Evolutionary conservation across 2,113 vertebrate genomes (phyloP).

Genomic region (Thomomys bottae): DNA sequence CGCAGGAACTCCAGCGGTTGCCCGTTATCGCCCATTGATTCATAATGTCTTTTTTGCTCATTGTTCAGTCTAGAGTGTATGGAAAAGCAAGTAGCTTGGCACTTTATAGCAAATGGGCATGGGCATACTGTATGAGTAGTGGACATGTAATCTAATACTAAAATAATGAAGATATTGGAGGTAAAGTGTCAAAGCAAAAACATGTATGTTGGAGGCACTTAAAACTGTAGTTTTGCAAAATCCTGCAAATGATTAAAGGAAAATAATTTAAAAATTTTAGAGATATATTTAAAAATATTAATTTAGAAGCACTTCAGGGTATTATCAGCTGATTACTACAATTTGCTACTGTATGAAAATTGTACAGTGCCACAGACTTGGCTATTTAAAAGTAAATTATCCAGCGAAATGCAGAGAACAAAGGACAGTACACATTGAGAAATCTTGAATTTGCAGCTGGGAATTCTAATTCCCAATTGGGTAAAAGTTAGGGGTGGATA

Average conservation of each 20-base stretch:
- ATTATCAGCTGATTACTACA: slow-evolving; percentile 27
- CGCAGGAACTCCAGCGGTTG: not conserved
- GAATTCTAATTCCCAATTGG: not conserved
- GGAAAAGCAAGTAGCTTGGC: not conserved
- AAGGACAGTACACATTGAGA: not conserved
- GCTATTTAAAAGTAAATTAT: slow-evolving; percentile 40
- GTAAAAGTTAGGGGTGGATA: not conserved
- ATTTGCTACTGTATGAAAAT: not conserved
- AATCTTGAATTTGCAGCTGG: not conserved
- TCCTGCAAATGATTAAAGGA: slow-evolving; percentile 38
- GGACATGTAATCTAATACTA: slow-evolving; percentile 14
- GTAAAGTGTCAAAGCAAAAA: slow-evolving; percentile 6
- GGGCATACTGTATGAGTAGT: not conserved
- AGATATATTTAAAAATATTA: slow-evolving; percentile 5
- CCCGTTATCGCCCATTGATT: slow-evolving; percentile 16
- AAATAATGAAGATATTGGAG: slow-evolving; percentile 34
- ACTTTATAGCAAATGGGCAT: slow-evolving; percentile 20
- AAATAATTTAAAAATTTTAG: slow-evolving; percentile 53
- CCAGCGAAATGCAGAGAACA: not conserved
- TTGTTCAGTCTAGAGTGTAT: slow-evolving; percentile 8
- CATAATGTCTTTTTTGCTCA: slow-evolving; percentile 38
- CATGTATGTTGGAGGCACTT: slow-evolving; percentile 7
- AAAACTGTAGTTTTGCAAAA: slow-evolving; percentile 33
- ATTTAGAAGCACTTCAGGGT: slow-evolving; percentile 30
- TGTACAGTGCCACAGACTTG: not conserved